Evolutionary conservation across 2,888 invertebrate genomes (phyloP).

Genomic region (Folsomia candida): DNA sequence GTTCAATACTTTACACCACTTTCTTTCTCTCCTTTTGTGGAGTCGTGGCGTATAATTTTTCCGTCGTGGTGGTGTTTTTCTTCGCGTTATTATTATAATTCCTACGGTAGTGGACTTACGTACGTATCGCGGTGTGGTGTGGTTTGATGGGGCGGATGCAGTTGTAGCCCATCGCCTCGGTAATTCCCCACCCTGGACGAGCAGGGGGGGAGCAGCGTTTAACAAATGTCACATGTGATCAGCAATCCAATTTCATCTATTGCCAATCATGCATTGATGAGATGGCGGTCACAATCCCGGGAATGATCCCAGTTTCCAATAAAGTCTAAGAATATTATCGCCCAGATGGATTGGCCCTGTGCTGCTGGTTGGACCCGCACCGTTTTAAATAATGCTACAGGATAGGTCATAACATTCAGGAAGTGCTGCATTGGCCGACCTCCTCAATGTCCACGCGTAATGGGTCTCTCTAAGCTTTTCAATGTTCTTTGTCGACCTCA

Average conservation of each 20-base stretch:
- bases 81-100: neutral
- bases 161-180: too few relatives aligned
- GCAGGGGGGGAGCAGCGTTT: neutral
- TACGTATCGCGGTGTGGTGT: neutral
- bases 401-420: constrained; percentile 51
- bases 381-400: constrained; percentile 51
- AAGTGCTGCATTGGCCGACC: constrained; percentile 51
- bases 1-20: neutral
- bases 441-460: constrained; percentile 51
- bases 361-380: constrained; percentile 24
- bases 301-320: constrained; percentile 49
- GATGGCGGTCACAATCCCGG: constrained; percentile 50
- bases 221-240: constrained; percentile 19
- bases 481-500: constrained; percentile 49
- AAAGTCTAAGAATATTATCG: constrained; percentile 41
- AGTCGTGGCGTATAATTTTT: neutral
- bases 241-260: constrained; percentile 51
- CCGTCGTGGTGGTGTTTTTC: too few relatives aligned
- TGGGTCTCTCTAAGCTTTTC: constrained; percentile 50
- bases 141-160: neutral
- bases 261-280: constrained; percentile 52
- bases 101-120: too few relatives aligned
- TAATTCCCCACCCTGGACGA: too few relatives aligned
- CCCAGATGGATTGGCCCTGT: constrained; percentile 21
- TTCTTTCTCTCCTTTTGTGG: neutral